Conservation (phyloP, 2,113 vertebrate species). For the Podilymbus podiceps region DNA sequence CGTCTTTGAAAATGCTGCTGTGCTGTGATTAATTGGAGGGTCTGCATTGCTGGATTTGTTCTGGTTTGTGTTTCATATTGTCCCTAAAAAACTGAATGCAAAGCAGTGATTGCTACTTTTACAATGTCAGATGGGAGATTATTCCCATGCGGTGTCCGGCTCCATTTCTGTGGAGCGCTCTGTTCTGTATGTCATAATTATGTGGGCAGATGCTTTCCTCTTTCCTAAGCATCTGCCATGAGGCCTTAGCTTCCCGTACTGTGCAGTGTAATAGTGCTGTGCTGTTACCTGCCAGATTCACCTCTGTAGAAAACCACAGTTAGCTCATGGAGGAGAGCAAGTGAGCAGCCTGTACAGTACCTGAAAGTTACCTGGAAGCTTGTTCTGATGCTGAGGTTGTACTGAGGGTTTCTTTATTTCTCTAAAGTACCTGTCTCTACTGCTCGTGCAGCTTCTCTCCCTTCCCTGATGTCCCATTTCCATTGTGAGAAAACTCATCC, state of each 20-base stretch:
- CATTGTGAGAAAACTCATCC: not conserved
- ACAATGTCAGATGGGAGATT: not conserved
- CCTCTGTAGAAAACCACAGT: not conserved
- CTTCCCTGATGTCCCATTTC: not conserved
- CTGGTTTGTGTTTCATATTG: not conserved
- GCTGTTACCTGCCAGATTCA: not conserved
- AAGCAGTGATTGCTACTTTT: not conserved
- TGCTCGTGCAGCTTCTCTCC: not conserved
- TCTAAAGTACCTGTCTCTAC: not conserved
- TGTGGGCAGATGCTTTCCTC: not conserved
- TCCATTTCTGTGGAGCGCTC: not conserved
- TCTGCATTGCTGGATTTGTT: not conserved
- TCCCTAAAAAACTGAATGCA: not conserved
- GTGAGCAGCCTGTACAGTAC: rapidly evolving
- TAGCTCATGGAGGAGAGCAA: not conserved
- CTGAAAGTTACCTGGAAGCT: not conserved
- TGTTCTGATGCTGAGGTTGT: not conserved
- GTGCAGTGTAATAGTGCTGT: not conserved
- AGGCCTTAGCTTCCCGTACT: not conserved
- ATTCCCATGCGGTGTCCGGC: not conserved
- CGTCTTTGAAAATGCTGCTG: not conserved
- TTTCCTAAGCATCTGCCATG: not conserved
- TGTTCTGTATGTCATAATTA: not conserved
- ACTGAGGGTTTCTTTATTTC: not conserved
- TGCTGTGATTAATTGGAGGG: not conserved